Evolutionary conservation across 2,113 vertebrate genomes (phyloP), one percentile per base, ranked within the genome.

Genomic region (Ahaetulla prasina): DNA sequence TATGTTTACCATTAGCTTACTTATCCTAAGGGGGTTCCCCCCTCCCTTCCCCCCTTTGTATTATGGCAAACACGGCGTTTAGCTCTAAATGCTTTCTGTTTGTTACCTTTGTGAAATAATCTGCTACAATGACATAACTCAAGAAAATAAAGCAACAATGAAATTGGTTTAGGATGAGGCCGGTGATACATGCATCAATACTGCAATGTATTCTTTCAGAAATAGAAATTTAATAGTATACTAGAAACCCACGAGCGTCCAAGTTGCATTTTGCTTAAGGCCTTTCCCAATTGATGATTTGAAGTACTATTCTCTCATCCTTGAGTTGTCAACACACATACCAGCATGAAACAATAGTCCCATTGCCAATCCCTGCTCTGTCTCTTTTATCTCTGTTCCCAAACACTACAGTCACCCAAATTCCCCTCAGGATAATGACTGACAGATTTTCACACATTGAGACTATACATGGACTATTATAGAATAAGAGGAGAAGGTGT

Each of bases 21-120:
- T 97, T 97, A 94, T 97, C 96, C 97, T 96, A 93, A 97, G 97
- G 96, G 94, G 86, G 12, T 96, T 95, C 95, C 94, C 94, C 39
- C 89, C 91, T 80, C 54, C 91, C 93, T n/a, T 27, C 43, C 30
- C 49, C 30, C 91, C 25, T 68, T 10, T 87, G 43, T 49, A 55
- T 94, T 95, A 96, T 96, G 87, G 95, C 92, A 96, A 96, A 94
- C 0, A 0, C 20, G 91, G 43, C 25, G 68, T 93, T 96, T 91
- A 94, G 89, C 92, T 95, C 91, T 90, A 95, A 96, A 96, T 93
- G 93, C 39, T 94, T 95, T 94, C 91, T 93, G 90, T 93, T 96
- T 87, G 22, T 85, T 96, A 91, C 22, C 30, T 91, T 90, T 94
- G 90, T 90, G 86, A 92, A 96, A 94, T 91, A 96, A 96, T 92